A percentile compares a stretch with the other conserved stretches of the same genome.
These are phyloP conservation scores for Ceyx cyanopectus DNA, from an alignment of 2,113 vertebrate species.

Conservation along the genomic window DNA sequence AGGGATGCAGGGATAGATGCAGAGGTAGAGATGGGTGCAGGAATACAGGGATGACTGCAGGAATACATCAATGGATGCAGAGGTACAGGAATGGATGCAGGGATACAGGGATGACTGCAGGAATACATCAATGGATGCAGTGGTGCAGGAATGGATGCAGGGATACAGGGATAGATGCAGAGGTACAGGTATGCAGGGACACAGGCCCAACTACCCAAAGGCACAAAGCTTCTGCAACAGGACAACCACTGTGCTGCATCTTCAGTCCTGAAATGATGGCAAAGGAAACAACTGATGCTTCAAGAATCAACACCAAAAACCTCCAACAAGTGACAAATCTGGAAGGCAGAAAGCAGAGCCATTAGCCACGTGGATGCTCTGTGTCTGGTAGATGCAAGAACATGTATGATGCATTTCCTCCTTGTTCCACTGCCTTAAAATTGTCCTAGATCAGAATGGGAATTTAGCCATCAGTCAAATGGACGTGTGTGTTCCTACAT, in stretches of 20 bases:
- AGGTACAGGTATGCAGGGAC: not conserved
- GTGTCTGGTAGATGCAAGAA: accelerated
- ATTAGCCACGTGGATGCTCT: accelerated
- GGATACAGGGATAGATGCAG: no score
- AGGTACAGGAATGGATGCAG: no score
- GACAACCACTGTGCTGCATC: not conserved
- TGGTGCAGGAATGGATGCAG: no score
- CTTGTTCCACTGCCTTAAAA: not conserved
- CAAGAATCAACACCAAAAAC: not conserved
- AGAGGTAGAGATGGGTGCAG: not conserved
- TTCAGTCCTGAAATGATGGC: not conserved
- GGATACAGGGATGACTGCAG: no score
- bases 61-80: not conserved
- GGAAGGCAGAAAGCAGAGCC: not conserved
- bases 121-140: not conserved
- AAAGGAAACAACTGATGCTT: not conserved
- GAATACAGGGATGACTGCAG: no score
- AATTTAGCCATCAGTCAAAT: not conserved
- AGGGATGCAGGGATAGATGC: no score
- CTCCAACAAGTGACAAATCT: accelerated
- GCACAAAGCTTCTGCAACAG: not conserved
- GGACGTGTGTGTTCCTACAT: accelerated
- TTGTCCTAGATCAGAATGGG: not conserved
- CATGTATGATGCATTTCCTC: not conserved
- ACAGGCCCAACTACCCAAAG: not conserved